phyloP scores from a whole-genome alignment of 2,113 vertebrate genomes.

The Cygnus atratus region DNA sequence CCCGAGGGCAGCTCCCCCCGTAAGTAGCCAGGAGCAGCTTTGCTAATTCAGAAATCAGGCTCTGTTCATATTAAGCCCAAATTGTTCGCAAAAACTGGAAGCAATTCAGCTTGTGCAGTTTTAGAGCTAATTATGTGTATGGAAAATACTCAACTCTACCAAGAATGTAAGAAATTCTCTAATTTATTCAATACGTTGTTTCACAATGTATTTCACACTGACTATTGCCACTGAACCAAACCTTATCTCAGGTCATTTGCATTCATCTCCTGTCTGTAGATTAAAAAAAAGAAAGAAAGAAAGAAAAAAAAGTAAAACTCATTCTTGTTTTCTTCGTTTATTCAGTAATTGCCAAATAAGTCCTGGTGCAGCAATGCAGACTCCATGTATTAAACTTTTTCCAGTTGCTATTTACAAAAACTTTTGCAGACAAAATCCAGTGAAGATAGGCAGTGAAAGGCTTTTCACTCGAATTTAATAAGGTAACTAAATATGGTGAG shows the following conservation, averaged over 20 bases:
- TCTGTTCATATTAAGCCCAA: conserved; percentile 62
- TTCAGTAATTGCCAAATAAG: conserved; percentile 56
- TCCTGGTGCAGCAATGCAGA: conserved; percentile 45
- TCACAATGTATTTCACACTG: conserved; percentile 67
- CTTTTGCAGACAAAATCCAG: not conserved
- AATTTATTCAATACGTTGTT: conserved; percentile 66
- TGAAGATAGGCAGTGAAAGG: not conserved
- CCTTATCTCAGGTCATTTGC: conserved; percentile 69
- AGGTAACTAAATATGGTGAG: not conserved
- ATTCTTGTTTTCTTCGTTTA: conserved; percentile 48
- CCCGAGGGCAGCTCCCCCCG: not conserved
- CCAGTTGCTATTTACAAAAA: conserved; percentile 42
- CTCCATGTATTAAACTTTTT: conserved; percentile 22
- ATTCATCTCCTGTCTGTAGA: conserved; percentile 64
- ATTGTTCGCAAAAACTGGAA: conserved; percentile 70
- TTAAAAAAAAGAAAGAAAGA: conserved; percentile 20
- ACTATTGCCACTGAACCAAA: conserved; percentile 65
- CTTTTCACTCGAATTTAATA: conserved; percentile 18
- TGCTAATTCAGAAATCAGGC: conserved; percentile 52
- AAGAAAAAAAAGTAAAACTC: conserved; percentile 31
- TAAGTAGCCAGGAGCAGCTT: conserved; percentile 59
- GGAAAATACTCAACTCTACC: conserved; percentile 66
- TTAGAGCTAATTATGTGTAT: conserved; percentile 62
- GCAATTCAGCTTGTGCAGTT: conserved; percentile 72
- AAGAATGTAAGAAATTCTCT: conserved; percentile 63